Evolutionary conservation across 2,797 vertebrate genomes (phyloP).

Genomic region (Enteromius viviparus): DNA sequence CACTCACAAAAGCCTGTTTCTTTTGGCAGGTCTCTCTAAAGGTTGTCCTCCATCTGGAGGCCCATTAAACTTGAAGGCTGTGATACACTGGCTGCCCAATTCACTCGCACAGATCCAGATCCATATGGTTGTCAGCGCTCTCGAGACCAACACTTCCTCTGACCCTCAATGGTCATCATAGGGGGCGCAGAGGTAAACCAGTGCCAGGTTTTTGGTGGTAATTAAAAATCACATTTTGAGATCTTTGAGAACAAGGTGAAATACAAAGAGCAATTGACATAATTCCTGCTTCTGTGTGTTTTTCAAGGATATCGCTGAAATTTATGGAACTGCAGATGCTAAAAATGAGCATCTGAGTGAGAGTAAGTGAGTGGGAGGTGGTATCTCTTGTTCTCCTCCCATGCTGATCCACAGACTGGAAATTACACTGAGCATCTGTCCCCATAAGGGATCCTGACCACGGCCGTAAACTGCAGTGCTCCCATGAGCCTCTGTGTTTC

Average conservation of each 20-base stretch:
- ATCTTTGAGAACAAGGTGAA: background rate
- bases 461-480: slow-evolving; percentile 25
- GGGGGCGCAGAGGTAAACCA: slow-evolving; percentile 58
- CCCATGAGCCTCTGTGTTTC: slow-evolving; percentile 24
- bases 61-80: slow-evolving; percentile 39
- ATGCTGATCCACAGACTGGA: slow-evolving; percentile 73
- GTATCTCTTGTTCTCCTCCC: slow-evolving; percentile 20
- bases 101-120: slow-evolving; percentile 7
- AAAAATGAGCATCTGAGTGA: background rate
- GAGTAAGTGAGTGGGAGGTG: slow-evolving; percentile 20
- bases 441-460: slow-evolving; percentile 32
- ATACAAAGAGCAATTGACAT: background rate
- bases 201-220: slow-evolving; percentile 18
- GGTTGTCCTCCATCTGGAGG: slow-evolving; percentile 45
- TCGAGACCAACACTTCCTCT: slow-evolving; percentile 51
- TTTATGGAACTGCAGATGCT: background rate
- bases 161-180: slow-evolving; percentile 65
- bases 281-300: background rate
- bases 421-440: slow-evolving; percentile 71
- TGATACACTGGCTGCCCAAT: slow-evolving; percentile 20
- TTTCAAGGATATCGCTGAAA: background rate
- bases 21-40: slow-evolving; percentile 43
- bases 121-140: slow-evolving; percentile 57
- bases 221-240: slow-evolving; percentile 16
- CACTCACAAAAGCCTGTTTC: slow-evolving; percentile 29